phyloP scores from a whole-genome alignment of 2,113 vertebrate genomes.

The Ophthalmolycus amberensis region DNA sequence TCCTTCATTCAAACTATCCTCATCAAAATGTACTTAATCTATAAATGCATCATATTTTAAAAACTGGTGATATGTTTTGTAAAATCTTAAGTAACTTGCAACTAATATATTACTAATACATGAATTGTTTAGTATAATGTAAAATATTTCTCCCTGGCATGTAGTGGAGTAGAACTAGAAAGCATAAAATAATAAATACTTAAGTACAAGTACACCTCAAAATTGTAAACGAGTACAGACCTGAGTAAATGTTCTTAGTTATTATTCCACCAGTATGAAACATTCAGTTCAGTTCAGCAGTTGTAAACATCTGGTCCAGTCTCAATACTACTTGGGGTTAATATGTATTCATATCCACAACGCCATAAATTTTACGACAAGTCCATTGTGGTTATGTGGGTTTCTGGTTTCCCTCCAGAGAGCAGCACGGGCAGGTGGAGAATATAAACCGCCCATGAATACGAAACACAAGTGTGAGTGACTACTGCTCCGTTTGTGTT shows the following conservation, averaged over 20 bases:
- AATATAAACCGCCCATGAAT: constrained; percentile 30
- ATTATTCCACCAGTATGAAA: background rate
- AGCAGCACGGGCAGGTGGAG: constrained; percentile 16
- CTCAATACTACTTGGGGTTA: constrained; percentile 3
- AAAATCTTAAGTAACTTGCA: background rate
- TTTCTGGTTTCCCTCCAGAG: constrained; percentile 32
- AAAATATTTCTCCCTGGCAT: background rate
- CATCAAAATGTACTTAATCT: background rate
- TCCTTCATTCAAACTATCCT: background rate
- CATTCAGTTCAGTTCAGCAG: background rate
- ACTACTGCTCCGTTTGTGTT: constrained; percentile 39
- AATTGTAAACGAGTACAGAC: background rate
- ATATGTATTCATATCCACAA: constrained; percentile 20
- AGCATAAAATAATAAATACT: background rate
- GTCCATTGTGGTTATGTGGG: constrained; percentile 12
- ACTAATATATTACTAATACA: background rate
- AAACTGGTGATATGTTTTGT: background rate
- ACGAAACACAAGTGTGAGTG: constrained; percentile 27
- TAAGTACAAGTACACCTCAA: background rate
- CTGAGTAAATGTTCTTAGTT: background rate
- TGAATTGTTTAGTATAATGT: background rate
- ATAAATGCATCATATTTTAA: background rate
- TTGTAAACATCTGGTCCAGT: constrained; percentile 4
- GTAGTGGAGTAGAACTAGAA: background rate
- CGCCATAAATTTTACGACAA: constrained; percentile 15